Percentiles rank a stretch among this genome's conserved stretches.
Evolutionary conservation across 2,888 invertebrate genomes (phyloP).

Genomic region (Apomyelois bistriatella): DNA sequence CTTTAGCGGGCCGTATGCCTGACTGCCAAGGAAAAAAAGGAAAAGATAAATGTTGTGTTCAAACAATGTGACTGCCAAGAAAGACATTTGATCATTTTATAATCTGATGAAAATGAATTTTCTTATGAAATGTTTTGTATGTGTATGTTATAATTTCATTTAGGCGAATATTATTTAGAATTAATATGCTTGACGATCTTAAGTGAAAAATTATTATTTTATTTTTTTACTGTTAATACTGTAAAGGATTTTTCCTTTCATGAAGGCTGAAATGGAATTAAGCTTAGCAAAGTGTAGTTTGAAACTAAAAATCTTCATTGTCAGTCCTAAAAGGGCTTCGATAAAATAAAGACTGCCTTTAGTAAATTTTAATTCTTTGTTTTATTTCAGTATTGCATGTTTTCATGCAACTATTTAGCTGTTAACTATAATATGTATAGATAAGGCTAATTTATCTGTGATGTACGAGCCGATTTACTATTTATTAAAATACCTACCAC

Average conservation of each 20-base stretch:
- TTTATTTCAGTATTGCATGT: conserved; percentile 16
- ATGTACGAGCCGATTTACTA: too few species aligned
- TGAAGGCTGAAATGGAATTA: neutral
- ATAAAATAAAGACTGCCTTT: conserved; percentile 45
- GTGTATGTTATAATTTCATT: neutral
- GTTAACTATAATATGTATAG: neutral
- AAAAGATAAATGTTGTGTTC: neutral
- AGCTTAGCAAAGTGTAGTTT: neutral
- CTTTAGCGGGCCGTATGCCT: too few species aligned
- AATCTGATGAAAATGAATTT: neutral
- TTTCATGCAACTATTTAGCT: neutral
- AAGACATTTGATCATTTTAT: neutral
- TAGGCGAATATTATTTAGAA: neutral
- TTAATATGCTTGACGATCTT: neutral
- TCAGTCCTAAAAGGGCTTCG: neutral
- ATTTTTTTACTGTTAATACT: neutral
- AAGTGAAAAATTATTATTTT: neutral
- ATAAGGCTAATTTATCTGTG: neutral
- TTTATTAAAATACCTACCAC: too few species aligned
- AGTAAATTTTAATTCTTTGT: conserved; percentile 41
- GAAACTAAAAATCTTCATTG: neutral
- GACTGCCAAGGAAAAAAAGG: too few species aligned
- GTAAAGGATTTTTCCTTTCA: neutral
- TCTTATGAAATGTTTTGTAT: neutral
- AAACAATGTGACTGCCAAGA: neutral